Evolutionary conservation across 37 sponge, comb jelly and placozoan species (phyloP).

Genomic region (Haliclona indistincta): DNA sequence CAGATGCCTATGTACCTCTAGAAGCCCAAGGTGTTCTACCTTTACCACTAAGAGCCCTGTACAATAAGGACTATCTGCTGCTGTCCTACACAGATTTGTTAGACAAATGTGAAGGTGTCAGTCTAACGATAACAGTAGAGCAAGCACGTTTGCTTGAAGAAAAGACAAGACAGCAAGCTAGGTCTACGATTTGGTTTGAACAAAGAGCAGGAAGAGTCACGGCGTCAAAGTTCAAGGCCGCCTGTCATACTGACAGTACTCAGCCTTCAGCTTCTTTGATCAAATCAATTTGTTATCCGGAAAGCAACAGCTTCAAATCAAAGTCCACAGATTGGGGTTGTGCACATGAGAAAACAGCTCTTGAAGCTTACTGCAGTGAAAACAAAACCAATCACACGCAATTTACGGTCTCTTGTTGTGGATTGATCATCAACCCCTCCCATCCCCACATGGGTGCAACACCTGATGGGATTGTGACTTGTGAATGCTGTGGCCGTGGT

Average conservation of each 20-base stretch:
- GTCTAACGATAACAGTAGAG: slow-evolving; percentile 12
- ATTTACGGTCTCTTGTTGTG: slow-evolving; percentile 23
- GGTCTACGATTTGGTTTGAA: slow-evolving; percentile 44
- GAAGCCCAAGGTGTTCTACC: slow-evolving; percentile 18
- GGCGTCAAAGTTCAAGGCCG: slow-evolving; percentile 52
- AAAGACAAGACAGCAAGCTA: slow-evolving; percentile 33
- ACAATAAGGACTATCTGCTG: not conserved
- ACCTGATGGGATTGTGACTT: slow-evolving; percentile 51
- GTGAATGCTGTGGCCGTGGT: slow-evolving; percentile 54
- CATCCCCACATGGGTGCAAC: slow-evolving; percentile 50
- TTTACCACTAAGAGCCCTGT: slow-evolving; percentile 35
- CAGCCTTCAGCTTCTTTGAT: slow-evolving; percentile 50
- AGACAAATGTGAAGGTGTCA: slow-evolving; percentile 21
- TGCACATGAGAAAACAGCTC: slow-evolving; percentile 45
- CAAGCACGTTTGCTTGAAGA: slow-evolving; percentile 18
- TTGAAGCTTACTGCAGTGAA: slow-evolving; percentile 5
- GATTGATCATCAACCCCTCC: slow-evolving; percentile 23
- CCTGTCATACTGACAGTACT: slow-evolving; percentile 14
- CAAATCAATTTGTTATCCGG: slow-evolving; percentile 49
- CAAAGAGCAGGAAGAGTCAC: slow-evolving; percentile 64
- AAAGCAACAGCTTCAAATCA: slow-evolving; percentile 14
- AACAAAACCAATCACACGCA: slow-evolving; percentile 6
- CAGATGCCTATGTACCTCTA: slow-evolving; percentile 31
- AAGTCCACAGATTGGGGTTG: slow-evolving; percentile 56
- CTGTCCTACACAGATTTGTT: slow-evolving; percentile 36